Conservation (phyloP, 2,113 vertebrate species). For the Hippocampus comes region DNA sequence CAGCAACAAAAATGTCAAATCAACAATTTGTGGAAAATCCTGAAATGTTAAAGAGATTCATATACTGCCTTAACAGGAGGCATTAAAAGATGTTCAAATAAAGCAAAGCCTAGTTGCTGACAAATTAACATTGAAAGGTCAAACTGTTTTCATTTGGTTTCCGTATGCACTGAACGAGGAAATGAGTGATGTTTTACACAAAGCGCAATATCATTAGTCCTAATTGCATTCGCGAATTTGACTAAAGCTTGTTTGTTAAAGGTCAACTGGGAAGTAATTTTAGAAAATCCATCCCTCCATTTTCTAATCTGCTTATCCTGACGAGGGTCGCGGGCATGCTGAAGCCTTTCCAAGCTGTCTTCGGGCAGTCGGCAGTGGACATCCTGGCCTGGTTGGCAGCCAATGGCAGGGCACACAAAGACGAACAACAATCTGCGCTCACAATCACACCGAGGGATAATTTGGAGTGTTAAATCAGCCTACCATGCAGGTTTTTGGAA, state of each 20-base stretch:
- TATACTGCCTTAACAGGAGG: conserved; percentile 23
- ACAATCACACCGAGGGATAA: too few relatives aligned
- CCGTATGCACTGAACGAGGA: not conserved
- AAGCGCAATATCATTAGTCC: not conserved
- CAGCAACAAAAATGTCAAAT: conserved; percentile 54
- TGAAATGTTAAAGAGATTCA: conserved; percentile 40
- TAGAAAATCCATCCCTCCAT: too few relatives aligned
- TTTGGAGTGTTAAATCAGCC: too few relatives aligned
- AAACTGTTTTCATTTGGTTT: not conserved
- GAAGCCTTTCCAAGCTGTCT: too few relatives aligned
- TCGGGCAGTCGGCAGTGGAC: too few relatives aligned
- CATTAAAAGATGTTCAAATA: not conserved
- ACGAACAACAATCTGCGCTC: too few relatives aligned
- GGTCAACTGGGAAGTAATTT: too few relatives aligned
- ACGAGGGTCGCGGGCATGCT: too few relatives aligned
- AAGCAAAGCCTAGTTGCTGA: conserved; percentile 15
- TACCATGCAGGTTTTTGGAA: too few relatives aligned
- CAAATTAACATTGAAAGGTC: not conserved
- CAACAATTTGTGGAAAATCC: conserved; percentile 35
- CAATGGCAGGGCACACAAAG: too few relatives aligned
- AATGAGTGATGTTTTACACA: not conserved
- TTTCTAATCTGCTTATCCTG: too few relatives aligned
- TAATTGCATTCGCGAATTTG: not conserved
- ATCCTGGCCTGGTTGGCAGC: too few relatives aligned
- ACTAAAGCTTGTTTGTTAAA: not conserved